These are phyloP conservation scores for Teleogryllus oceanicus DNA, from an alignment of 2,888 invertebrate species.

Conservation along the genomic window DNA sequence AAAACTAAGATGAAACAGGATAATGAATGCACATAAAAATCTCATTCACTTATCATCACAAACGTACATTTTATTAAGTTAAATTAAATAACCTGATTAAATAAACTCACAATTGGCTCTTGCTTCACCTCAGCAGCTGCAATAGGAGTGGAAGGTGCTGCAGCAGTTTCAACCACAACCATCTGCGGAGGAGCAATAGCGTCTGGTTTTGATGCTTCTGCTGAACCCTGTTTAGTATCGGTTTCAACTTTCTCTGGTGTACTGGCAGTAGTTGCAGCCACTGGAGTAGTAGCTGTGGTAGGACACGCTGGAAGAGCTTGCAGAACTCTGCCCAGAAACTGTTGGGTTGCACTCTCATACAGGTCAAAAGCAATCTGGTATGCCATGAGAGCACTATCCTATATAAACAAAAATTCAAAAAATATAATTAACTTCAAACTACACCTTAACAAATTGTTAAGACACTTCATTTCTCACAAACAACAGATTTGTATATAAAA, in stretches of 20 bases:
- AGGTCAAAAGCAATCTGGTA: conserved; percentile 99
- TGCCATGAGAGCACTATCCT: conserved; percentile 86
- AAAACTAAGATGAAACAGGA: too few species aligned
- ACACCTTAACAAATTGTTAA: too few species aligned
- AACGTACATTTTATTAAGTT: too few species aligned
- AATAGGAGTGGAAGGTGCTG: conserved; percentile 56
- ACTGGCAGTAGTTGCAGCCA: conserved; percentile 61
- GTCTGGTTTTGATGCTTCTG: conserved; percentile 80
- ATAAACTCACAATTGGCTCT: not conserved
- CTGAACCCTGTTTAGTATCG: conserved; percentile 89
- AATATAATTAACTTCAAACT: not conserved
- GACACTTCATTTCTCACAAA: too few species aligned
- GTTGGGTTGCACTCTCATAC: conserved; percentile 98
- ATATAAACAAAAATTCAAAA: conserved; percentile 43
- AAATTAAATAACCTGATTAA: too few species aligned
- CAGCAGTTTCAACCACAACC: conserved; percentile 57
- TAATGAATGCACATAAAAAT: too few species aligned
- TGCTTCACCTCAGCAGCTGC: conserved; percentile 37
- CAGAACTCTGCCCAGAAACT: conserved; percentile 84
- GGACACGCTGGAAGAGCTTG: conserved; percentile 77
- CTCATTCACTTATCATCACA: too few species aligned
- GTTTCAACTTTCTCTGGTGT: not conserved
- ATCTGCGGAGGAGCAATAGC: conserved; percentile 68
- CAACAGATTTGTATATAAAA: too few species aligned
- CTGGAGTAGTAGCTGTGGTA: conserved; percentile 52